Evolutionary conservation across 2,888 invertebrate species (phyloP).

Genomic region (Capitulum mitella): DNA sequence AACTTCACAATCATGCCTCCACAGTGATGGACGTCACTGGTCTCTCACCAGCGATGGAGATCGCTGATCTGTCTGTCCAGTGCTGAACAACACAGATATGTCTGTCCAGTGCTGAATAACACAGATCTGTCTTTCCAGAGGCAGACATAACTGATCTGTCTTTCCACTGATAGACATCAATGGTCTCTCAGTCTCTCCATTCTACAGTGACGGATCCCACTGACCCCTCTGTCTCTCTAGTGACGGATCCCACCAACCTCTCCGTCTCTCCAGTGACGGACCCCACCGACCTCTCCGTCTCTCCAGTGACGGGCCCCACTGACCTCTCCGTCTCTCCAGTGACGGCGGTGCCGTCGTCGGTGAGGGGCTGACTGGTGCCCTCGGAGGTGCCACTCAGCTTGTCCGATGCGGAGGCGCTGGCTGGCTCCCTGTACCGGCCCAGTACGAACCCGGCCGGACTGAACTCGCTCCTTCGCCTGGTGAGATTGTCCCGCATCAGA

Average conservation of each 20-base stretch:
- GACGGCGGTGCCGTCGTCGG: slow-evolving; percentile 24
- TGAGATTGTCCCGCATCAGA: not conserved
- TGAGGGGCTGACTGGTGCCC: slow-evolving; percentile 19
- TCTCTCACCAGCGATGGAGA: too few relatives aligned
- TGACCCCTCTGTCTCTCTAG: not conserved
- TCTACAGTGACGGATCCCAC: not conserved
- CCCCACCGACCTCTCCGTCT: not conserved
- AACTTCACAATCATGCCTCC: too few relatives aligned
- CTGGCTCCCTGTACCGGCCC: slow-evolving; percentile 16
- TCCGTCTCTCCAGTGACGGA: not conserved
- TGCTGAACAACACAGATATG: too few relatives aligned
- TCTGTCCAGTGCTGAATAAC: too few relatives aligned
- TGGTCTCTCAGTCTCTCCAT: not conserved
- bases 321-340: slow-evolving; percentile 23
- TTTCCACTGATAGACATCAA: not conserved
- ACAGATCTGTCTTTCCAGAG: too few relatives aligned
- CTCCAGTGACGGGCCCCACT: not conserved
- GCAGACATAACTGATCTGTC: not conserved
- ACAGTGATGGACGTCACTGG: too few relatives aligned
- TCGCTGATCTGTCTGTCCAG: too few relatives aligned
- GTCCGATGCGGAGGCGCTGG: slow-evolving; percentile 21
- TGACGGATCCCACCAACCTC: not conserved
- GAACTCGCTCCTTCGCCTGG: slow-evolving; percentile 9
- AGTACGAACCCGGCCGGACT: not conserved
- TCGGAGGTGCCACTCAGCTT: slow-evolving; percentile 24